Evolutionary conservation across 2,113 vertebrate genomes (phyloP).

Genomic region (Coracopsis vasa): DNA sequence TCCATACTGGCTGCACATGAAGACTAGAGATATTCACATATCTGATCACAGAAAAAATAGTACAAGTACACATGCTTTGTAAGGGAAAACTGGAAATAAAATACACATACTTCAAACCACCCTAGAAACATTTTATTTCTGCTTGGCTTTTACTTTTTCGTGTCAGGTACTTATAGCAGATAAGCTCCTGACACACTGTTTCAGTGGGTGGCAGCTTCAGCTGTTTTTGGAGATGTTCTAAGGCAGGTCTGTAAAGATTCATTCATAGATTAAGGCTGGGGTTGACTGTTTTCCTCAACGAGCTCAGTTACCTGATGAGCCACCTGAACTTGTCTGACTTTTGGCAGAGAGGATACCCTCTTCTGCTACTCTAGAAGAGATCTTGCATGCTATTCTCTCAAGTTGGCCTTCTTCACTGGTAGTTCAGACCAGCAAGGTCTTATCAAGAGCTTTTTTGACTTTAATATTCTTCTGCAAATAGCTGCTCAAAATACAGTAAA

Average conservation of each 20-base stretch:
- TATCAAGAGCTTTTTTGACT: not conserved
- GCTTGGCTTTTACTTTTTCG: not conserved
- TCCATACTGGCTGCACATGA: not conserved
- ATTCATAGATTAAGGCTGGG: not conserved
- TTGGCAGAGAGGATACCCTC: not conserved
- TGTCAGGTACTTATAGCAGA: not conserved
- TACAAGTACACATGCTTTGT: not conserved
- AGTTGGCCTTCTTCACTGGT: not conserved
- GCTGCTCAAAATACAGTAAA: not conserved
- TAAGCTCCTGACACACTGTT: not conserved
- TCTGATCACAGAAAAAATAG: not conserved
- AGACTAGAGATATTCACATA: not conserved
- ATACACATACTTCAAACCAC: not conserved
- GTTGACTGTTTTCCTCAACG: not conserved
- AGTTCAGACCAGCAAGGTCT: not conserved
- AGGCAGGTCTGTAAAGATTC: not conserved
- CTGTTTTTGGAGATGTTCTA: not conserved
- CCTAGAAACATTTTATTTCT: not conserved
- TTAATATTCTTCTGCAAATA: not conserved
- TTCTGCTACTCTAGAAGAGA: not conserved
- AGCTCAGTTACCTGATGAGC: not conserved
- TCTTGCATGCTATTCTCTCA: not conserved
- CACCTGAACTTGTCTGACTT: not conserved
- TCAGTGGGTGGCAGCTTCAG: not conserved
- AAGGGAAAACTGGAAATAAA: not conserved